These are phyloP conservation scores for Ennomos quercinarius DNA, from an alignment of 2,888 invertebrate species.

Conservation along the genomic window DNA sequence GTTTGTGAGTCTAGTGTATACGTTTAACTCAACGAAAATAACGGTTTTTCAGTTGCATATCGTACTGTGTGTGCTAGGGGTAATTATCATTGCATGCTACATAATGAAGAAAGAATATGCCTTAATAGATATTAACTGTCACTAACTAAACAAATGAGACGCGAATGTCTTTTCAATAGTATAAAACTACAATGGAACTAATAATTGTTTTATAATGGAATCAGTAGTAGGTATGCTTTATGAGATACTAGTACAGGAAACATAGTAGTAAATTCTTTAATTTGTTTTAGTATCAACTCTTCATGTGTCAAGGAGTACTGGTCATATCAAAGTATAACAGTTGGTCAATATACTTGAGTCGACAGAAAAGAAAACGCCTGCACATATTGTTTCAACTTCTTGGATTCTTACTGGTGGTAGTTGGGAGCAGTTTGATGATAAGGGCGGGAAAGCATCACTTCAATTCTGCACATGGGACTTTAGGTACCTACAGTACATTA, in stretches of 20 bases:
- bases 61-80: slow-evolving; percentile 56
- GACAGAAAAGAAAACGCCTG: slow-evolving; percentile 41
- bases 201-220: too few relatives aligned
- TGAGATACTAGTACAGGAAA: too few relatives aligned
- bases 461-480: slow-evolving; percentile 47
- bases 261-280: background rate
- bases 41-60: slow-evolving; percentile 50
- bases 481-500: slow-evolving; percentile 36
- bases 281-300: slow-evolving; percentile 59
- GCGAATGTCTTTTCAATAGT: too few relatives aligned
- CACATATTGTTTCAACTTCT: slow-evolving; percentile 50
- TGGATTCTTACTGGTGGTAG: slow-evolving; percentile 41
- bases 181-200: too few relatives aligned
- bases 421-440: slow-evolving; percentile 48
- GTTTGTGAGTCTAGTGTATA: slow-evolving; percentile 50
- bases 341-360: slow-evolving; percentile 53
- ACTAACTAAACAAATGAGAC: too few relatives aligned
- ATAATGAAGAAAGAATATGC: too few relatives aligned
- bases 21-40: slow-evolving; percentile 39
- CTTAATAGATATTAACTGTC: too few relatives aligned
- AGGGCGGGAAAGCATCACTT: slow-evolving; percentile 45
- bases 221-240: too few relatives aligned
- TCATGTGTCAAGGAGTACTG: slow-evolving; percentile 59
- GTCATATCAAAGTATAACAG: slow-evolving; percentile 55
- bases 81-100: slow-evolving; percentile 32